A percentile compares a stretch with the other conserved stretches of the same genome.
phyloP scores from a whole-genome alignment of 1,140 invertebrate genomes.

The Penaeus japonicus region DNA sequence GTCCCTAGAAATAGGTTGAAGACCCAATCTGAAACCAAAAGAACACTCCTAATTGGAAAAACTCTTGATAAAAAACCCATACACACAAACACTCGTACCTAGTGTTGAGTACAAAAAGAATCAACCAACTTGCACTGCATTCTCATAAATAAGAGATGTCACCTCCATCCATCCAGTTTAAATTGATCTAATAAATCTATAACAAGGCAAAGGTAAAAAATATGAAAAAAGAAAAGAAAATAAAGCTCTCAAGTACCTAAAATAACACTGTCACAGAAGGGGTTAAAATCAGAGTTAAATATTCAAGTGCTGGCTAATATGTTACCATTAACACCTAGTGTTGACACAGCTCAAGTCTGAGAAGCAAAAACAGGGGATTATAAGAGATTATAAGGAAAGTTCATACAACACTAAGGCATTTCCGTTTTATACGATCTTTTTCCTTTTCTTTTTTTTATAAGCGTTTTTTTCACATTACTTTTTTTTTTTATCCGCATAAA shows the following conservation, averaged over 20 bases:
- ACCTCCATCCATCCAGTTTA: conserved; percentile 22
- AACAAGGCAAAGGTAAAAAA: conserved; percentile 4
- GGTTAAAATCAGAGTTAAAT: conserved; percentile 29
- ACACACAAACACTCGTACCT: not conserved
- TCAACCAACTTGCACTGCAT: conserved; percentile 23
- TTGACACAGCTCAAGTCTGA: conserved; percentile 11
- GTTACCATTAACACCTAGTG: conserved; percentile 36
- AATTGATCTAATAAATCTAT: conserved; percentile 7
- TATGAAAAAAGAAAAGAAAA: not conserved
- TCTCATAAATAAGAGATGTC: conserved; percentile 32
- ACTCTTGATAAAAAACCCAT: too few relatives aligned
- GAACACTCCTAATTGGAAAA: too few relatives aligned
- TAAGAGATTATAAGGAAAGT: conserved; percentile 46
- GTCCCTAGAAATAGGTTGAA: not conserved
- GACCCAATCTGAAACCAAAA: too few relatives aligned
- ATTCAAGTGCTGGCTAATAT: conserved; percentile 38
- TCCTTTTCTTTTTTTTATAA: conserved; percentile 36
- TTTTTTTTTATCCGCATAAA: conserved; percentile 11
- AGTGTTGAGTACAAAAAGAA: conserved; percentile 29
- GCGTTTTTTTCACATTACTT: conserved; percentile 11
- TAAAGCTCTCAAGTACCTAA: not conserved
- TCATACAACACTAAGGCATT: conserved; percentile 56
- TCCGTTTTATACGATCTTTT: conserved; percentile 45
- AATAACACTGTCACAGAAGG: not conserved
- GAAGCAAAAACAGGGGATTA: conserved; percentile 35